phyloP scores from a whole-genome alignment of 2,888 invertebrate genomes.

The Calameuta pallipes region DNA sequence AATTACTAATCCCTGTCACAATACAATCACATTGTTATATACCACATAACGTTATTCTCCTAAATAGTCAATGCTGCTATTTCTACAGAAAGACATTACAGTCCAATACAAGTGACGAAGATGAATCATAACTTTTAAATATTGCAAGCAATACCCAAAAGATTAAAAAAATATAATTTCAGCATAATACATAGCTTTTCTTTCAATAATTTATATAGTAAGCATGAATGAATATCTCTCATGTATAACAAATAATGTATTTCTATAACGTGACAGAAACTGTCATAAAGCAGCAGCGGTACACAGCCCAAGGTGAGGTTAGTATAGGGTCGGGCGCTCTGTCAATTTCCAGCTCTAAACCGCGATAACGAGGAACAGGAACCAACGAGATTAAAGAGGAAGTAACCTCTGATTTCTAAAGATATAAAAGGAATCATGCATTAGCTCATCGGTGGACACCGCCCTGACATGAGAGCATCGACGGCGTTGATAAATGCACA shows the following conservation, averaged over 20 bases:
- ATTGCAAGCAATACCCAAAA: too few species aligned
- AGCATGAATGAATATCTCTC: neutral
- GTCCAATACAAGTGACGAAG: neutral
- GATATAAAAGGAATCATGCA: neutral
- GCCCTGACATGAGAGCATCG: constrained; percentile 34
- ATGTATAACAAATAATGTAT: neutral
- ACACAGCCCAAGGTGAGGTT: constrained; percentile 27
- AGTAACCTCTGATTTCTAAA: neutral
- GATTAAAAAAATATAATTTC: neutral
- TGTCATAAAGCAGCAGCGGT: neutral
- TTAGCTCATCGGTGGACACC: constrained; percentile 41
- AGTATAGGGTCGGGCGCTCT: constrained; percentile 16
- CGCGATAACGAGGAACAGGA: constrained; percentile 1
- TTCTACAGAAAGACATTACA: neutral
- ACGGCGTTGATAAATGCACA: constrained; percentile 22
- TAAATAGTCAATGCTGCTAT: neutral
- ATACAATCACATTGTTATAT: neutral
- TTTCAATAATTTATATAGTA: neutral
- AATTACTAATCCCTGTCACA: too few species aligned
- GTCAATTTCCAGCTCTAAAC: neutral
- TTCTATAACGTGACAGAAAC: neutral
- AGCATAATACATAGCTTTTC: neutral
- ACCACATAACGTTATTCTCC: neutral
- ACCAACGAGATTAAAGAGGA: constrained; percentile 1
- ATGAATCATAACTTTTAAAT: neutral